phyloP scores from a whole-genome alignment of 1,140 invertebrate genomes.

The Drosophila funebris region DNA sequence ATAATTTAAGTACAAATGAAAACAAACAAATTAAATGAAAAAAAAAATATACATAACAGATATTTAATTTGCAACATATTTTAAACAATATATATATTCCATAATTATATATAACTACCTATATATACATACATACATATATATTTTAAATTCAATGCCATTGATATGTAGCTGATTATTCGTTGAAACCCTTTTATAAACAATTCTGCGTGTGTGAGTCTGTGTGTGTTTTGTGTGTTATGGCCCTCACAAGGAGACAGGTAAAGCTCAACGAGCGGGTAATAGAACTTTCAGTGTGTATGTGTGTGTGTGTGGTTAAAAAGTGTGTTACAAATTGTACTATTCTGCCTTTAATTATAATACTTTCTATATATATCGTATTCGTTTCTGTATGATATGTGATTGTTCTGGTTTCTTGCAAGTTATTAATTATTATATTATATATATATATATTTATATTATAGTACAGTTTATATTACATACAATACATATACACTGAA shows the following conservation, averaged over 20 bases:
- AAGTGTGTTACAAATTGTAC: constrained; percentile 30
- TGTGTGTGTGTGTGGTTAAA: background rate
- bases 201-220: constrained; percentile 16
- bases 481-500: constrained; percentile 8
- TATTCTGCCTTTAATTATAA: constrained; percentile 6
- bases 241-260: constrained; percentile 35
- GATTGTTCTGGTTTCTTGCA: constrained; percentile 63
- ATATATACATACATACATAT: constrained; percentile 26
- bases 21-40: background rate
- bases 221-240: constrained; percentile 33
- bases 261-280: constrained; percentile 1
- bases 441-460: too few relatives aligned
- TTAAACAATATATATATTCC: constrained; percentile 35
- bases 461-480: constrained; percentile 22
- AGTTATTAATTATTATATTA: constrained; percentile 44
- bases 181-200: constrained; percentile 39
- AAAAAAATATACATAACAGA: constrained; percentile 9
- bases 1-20: constrained; percentile 58
- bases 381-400: constrained; percentile 55
- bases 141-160: constrained; percentile 24
- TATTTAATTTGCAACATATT: constrained; percentile 45
- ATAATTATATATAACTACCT: constrained; percentile 32
- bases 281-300: background rate
- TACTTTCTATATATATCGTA: constrained; percentile 11
- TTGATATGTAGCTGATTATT: constrained; percentile 59